Conservation (phyloP, 2,113 vertebrate genomes). For the Ciconia boyciana region DNA sequence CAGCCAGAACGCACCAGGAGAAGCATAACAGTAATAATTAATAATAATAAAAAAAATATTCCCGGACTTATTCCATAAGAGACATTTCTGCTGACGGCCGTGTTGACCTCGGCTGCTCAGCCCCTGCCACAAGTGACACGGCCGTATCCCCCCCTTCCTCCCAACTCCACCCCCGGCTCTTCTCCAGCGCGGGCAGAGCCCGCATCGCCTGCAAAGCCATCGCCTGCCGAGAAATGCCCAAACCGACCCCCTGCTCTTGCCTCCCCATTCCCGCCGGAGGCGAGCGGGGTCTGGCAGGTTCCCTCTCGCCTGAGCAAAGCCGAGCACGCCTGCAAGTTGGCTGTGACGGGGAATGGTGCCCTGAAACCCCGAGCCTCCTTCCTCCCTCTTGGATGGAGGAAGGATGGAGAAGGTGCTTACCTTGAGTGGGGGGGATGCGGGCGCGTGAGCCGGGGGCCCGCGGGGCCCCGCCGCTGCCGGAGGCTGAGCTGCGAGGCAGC, state of each 20-base stretch:
- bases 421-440: background rate
- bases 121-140: conserved; percentile 25
- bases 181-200: background rate
- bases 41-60: background rate
- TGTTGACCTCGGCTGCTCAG: background rate
- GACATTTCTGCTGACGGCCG: background rate
- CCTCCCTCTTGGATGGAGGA: accelerated
- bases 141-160: background rate
- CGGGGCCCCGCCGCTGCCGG: background rate
- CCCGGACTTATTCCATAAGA: accelerated
- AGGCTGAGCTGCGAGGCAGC: background rate
- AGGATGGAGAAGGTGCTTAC: conserved; percentile 31
- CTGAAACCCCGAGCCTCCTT: background rate
- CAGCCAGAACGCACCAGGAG: background rate
- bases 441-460: background rate
- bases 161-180: background rate
- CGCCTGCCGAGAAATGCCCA: background rate
- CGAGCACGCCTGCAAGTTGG: background rate
- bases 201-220: background rate
- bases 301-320: background rate
- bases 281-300: background rate
- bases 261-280: background rate
- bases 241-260: background rate
- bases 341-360: background rate
- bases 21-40: background rate